Conservation (phyloP, 2,113 vertebrate genomes). For the Epinephelus cyanopodus region DNA sequence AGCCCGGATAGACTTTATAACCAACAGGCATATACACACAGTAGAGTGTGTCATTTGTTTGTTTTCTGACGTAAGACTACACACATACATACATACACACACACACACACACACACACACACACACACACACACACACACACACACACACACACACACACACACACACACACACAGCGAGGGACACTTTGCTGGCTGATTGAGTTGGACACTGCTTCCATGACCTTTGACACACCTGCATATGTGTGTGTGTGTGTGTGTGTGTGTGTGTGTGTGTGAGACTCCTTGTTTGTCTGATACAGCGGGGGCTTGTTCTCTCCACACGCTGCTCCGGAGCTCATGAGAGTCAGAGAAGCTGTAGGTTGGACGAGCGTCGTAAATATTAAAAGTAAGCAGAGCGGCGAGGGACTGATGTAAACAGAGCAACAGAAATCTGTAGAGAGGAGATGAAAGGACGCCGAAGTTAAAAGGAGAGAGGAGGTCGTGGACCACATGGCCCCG, state of each 20-base stretch:
- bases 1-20: no score
- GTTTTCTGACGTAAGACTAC: no score
- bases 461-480: not conserved
- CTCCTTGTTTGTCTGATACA: no score
- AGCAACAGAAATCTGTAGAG: not conserved
- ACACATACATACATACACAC: not conserved
- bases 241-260: not conserved
- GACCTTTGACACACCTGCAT: no score
- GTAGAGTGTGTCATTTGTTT: no score
- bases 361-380: not conserved
- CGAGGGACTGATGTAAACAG: not conserved
- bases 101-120: no score
- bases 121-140: no score
- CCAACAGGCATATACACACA: no score
- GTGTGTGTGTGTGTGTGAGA: no score
- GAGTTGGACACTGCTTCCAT: no score
- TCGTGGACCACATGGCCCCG: constrained; percentile 25
- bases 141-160: not conserved
- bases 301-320: no score
- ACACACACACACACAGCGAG: not conserved
- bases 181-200: not conserved
- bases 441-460: not conserved
- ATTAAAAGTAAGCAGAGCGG: not conserved
- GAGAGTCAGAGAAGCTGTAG: not conserved
- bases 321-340: no score